Evolutionary conservation across 2,888 invertebrate genomes (phyloP), one percentile per base, ranked within the genome.

Genomic region (Drosophila algonquin): DNA sequence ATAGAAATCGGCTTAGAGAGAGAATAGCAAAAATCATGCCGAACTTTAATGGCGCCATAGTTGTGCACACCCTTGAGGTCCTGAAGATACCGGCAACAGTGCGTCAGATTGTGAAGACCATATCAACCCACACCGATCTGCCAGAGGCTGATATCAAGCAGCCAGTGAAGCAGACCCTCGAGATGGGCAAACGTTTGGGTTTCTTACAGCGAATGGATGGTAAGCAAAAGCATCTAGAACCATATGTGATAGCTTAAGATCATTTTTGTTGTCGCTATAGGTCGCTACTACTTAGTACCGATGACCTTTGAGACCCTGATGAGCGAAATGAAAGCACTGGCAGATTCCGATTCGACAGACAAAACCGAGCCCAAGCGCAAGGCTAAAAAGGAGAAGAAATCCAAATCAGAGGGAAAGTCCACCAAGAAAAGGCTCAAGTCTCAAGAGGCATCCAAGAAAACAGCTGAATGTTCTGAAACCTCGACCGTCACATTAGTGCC

Each of bases 21-120:
- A 27, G 24, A 7, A 24, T 4, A 55, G 12, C 8, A 35, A 40
- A 30, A 63, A 51, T 2, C 44, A 82, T 83, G 83, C 83, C 83
- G 0, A 83, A 83, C 45, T 76, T 76, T 50, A 83, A 83, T 55
- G 83, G 83, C 3, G 83, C 83, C 18, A 86, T 83, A n/a, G 16
- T 88, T 2, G 50, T 88, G 72, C 88, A 88, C 47, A 57, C 83
- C 0, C 50, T 83, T 55, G 73, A 83, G 18, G n/a, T 70, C n/a
- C 48, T 83, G 6, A 73, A 88, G 14, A 54, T 74, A 0, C 88
- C 83, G 10, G 76, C 88, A 0, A 83, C 83, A 1, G 59, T 86
- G 4, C 72, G 81, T 2, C 86, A 83, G 35, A 83, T 83, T 18
- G 59, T 83, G 12, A 27, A 58, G n/a, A 68, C 65, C 6, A 82